Evolutionary conservation across 1,140 invertebrate species (phyloP).

Genomic region (Aphaenogaster floridana): DNA sequence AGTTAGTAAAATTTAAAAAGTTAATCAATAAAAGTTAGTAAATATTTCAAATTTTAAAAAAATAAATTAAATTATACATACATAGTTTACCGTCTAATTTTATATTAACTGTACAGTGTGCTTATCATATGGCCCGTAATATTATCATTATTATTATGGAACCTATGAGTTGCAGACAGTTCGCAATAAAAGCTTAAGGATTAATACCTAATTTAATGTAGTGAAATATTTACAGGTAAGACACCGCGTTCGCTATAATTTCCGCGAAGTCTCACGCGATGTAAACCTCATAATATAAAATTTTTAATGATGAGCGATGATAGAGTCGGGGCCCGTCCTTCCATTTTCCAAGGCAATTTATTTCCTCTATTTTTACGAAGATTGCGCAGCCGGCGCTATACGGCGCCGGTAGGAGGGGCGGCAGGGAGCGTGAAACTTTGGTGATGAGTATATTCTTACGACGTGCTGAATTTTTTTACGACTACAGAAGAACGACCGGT

Average conservation of each 20-base stretch:
- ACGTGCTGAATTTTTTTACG: conserved; percentile 54
- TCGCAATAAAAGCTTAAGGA: conserved; percentile 3
- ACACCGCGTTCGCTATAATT: conserved; percentile 30
- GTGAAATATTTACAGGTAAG: conserved; percentile 54
- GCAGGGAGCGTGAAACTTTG: neutral
- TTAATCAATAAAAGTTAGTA: neutral
- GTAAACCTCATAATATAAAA: conserved; percentile 54
- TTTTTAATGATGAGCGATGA: conserved; percentile 63
- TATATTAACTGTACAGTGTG: neutral
- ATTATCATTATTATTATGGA: conserved; percentile 20
- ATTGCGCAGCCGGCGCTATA: conserved; percentile 10
- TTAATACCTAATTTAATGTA: conserved; percentile 44
- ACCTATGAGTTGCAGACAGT: neutral
- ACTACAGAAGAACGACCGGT: conserved; percentile 35
- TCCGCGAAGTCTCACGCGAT: conserved; percentile 31
- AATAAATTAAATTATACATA: conserved; percentile 30
- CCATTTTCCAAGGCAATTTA: conserved; percentile 44
- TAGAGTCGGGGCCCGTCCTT: neutral
- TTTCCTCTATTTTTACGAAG: conserved; percentile 55
- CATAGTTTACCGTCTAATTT: neutral
- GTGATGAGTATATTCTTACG: conserved; percentile 57
- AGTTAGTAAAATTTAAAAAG: neutral
- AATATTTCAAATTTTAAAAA: neutral
- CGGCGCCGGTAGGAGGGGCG: neutral
- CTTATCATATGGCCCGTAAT: neutral